Conservation (phyloP, 2,113 vertebrate species). For the Pungitius pungitius region DNA sequence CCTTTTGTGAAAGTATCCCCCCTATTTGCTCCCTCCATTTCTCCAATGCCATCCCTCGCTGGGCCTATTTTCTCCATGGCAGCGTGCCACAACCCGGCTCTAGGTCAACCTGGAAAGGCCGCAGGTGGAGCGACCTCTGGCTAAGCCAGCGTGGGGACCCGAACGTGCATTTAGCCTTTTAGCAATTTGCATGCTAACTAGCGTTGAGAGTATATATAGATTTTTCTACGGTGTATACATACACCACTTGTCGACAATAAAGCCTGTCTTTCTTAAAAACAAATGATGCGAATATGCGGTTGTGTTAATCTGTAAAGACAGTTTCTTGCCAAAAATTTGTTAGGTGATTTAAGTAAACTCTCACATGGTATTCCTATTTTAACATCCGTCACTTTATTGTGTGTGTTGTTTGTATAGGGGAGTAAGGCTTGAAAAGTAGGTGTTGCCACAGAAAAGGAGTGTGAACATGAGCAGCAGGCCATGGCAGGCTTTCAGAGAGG, state of each 20-base stretch:
- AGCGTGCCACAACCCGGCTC: background rate
- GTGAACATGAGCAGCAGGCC: slow-evolving; percentile 58
- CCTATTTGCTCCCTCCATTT: background rate
- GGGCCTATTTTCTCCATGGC: background rate
- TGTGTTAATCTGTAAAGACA: background rate
- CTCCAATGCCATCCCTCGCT: background rate
- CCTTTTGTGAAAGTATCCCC: background rate
- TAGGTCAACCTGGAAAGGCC: background rate
- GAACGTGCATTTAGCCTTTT: background rate
- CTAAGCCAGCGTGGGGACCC: background rate
- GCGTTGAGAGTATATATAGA: background rate
- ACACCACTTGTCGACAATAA: background rate
- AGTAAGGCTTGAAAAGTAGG: slow-evolving; percentile 13
- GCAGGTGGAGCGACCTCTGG: background rate
- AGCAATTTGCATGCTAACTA: background rate
- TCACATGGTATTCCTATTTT: background rate
- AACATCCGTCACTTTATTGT: background rate
- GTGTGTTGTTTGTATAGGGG: slow-evolving; percentile 4
- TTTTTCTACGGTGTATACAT: background rate
- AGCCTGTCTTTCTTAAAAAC: background rate
- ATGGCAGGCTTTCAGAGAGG: slow-evolving; percentile 57
- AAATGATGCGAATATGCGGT: background rate
- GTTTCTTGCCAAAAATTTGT: background rate
- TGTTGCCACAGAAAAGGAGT: slow-evolving; percentile 43
- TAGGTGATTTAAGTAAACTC: background rate